Evolutionary conservation across 1,140 invertebrate species (phyloP), one percentile per base, ranked within the genome.

Genomic region (Plectus sambesii): DNA sequence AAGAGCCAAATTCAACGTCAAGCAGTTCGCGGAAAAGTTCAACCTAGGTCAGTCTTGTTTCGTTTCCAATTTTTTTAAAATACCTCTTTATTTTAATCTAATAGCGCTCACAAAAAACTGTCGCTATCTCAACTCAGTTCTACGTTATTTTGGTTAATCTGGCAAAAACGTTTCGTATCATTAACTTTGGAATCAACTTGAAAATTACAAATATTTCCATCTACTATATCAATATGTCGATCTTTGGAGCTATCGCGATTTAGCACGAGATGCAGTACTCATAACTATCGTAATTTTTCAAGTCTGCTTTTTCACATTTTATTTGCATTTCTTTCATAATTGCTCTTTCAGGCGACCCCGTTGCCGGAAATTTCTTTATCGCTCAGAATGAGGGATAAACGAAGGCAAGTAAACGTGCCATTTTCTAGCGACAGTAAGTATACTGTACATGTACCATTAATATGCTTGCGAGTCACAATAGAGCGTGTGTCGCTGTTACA

Each of bases 1-100:
- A 23, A 52, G 64, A 15, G 64, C 64, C 25, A 67, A 67, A 42
- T 67, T 69, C 40, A 56, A 39, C 26, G 37, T 67, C 15, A 61
- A 64, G 38, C 55, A 68, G 44, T 67, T 67, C 49, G 61, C 68
- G 4, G 64, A 67, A 35, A 69, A 67, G 48, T 56, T 69, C 46
- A 61, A 67, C 35, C 49, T 67, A 23, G 65, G 63, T 56, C 30
- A 5, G 50, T 49, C 2, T 6, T 24, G 8, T 42, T 20, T 8
- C 23, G 24, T 19, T 25, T 15, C 3, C 48, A 49, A 3, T 22
- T 47, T 4, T 30, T 22, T 23, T 51, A 33, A 17, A 5, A 6
- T 43, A 5, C 4, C 15, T 30, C 12, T 15, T n/a, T 27, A 27
- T 12, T 24, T 43, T 15, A 33, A 36, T 23, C 5, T 17, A 19